Evolutionary conservation across 1,140 invertebrate species (phyloP).

Genomic region (Cylas formicarius): DNA sequence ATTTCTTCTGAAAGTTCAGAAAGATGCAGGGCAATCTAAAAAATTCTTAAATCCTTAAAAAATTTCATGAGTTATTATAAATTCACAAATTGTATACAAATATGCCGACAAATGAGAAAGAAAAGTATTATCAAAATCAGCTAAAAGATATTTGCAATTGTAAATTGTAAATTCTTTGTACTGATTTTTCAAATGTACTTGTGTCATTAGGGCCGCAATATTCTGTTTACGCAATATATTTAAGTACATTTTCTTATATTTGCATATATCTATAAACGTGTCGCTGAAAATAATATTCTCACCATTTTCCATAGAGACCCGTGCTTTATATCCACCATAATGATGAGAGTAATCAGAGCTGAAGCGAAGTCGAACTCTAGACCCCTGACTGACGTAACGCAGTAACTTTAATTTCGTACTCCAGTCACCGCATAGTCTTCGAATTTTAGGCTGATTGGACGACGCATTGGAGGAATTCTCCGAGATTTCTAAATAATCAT

Average conservation of each 20-base stretch:
- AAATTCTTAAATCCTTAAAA: too few species aligned
- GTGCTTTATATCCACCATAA: constrained; percentile 61
- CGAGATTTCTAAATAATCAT: constrained; percentile 61
- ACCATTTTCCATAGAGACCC: constrained; percentile 61
- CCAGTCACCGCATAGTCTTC: constrained; percentile 65
- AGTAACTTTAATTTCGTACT: constrained; percentile 63
- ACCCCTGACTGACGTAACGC: constrained; percentile 50
- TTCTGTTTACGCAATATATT: neutral
- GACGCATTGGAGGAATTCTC: constrained; percentile 37
- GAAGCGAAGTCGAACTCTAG: constrained; percentile 55
- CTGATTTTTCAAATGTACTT: too few species aligned
- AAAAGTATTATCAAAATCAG: too few species aligned
- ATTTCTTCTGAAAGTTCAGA: too few species aligned
- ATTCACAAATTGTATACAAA: too few species aligned
- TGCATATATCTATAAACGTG: neutral
- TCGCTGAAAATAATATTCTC: constrained; percentile 35
- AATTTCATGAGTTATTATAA: too few species aligned
- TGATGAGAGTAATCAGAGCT: constrained; percentile 64
- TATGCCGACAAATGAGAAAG: too few species aligned
- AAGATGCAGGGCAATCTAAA: too few species aligned
- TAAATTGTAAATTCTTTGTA: too few species aligned
- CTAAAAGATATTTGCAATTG: too few species aligned
- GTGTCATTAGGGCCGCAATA: neutral
- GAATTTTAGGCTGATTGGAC: constrained; percentile 15
- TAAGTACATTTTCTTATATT: neutral